Conservation (phyloP, 2,888 invertebrate species). For the Napeogenes sylphis region DNA sequence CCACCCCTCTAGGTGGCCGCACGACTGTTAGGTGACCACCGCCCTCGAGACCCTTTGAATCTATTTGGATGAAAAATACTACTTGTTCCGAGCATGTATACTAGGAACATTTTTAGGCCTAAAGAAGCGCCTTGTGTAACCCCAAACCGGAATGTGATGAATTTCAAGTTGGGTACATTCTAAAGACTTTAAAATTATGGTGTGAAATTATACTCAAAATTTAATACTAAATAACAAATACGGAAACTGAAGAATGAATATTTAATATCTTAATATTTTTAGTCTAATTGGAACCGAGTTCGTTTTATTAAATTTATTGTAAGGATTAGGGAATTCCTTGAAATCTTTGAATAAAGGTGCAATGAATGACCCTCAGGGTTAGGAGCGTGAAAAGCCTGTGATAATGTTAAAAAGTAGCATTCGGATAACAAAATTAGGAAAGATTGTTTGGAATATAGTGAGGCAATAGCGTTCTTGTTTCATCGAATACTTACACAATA, state of each 20-base stretch:
- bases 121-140: constrained; percentile 49
- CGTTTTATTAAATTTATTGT: constrained; percentile 30
- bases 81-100: constrained; percentile 37
- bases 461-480: constrained; percentile 56
- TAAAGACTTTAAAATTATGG: constrained; percentile 22
- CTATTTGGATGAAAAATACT: constrained; percentile 37
- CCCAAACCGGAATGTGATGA: constrained; percentile 30
- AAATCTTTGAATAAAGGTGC: constrained; percentile 62
- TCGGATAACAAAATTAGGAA: constrained; percentile 43
- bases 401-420: constrained; percentile 64
- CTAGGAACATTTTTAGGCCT: constrained; percentile 43
- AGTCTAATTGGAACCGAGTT: constrained; percentile 36
- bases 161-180: constrained; percentile 13
- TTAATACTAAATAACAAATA: constrained; percentile 17
- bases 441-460: constrained; percentile 43
- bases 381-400: constrained; percentile 68
- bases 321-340: constrained; percentile 39
- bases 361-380: constrained; percentile 63
- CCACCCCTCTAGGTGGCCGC: constrained; percentile 77
- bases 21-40: constrained; percentile 74
- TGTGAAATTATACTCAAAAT: constrained; percentile 25
- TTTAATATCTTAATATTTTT: constrained; percentile 20
- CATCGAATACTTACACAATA: constrained; percentile 16
- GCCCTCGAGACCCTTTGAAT: constrained; percentile 45
- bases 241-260: constrained; percentile 18